phyloP scores from a whole-genome alignment of 2,113 vertebrate genomes.

The Vicugna pacos region DNA sequence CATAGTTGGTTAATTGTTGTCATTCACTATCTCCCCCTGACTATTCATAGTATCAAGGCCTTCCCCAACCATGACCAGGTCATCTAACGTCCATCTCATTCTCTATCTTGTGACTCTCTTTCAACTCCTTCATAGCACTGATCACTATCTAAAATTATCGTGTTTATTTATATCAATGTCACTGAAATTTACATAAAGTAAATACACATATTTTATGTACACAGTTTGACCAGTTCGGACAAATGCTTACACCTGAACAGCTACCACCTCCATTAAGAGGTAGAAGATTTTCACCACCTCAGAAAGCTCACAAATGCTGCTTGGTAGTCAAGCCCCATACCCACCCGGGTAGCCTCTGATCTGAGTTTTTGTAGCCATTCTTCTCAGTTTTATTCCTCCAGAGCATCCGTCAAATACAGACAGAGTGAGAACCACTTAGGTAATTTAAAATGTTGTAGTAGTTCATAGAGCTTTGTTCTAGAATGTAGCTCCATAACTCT shows the following conservation, averaged over 20 bases:
- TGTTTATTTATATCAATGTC: neutral
- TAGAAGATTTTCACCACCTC: neutral
- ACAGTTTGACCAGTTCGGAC: neutral
- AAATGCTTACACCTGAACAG: neutral
- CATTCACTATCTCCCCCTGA: too few species aligned
- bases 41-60: neutral
- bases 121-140: neutral
- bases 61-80: neutral
- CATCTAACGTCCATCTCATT: neutral
- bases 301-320: neutral
- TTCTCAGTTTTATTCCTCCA: neutral
- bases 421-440: neutral
- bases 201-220: neutral
- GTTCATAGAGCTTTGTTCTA: neutral
- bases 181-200: neutral
- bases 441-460: neutral
- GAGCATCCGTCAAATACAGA: neutral
- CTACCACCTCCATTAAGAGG: neutral
- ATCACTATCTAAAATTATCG: neutral
- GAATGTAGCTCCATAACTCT: neutral
- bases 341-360: neutral
- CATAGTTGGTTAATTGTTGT: too few species aligned
- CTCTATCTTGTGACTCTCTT: neutral
- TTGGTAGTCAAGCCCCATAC: neutral
- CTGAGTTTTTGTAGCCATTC: neutral